Evolutionary conservation across 2,888 invertebrate species (phyloP).

Genomic region (Coleophora deauratella): DNA sequence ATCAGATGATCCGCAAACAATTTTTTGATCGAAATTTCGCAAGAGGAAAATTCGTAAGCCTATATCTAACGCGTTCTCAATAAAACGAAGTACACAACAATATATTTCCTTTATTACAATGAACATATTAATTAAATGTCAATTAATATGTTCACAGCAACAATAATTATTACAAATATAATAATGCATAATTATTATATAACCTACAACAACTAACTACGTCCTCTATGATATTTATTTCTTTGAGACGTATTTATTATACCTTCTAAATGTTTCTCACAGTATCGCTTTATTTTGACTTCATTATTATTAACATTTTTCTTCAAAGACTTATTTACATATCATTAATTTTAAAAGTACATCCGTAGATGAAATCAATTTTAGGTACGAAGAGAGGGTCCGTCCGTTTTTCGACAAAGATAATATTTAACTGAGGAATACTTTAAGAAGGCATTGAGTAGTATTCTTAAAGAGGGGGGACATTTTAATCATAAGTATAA

Average conservation of each 20-base stretch:
- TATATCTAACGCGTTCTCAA: slow-evolving; percentile 37
- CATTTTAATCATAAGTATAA: slow-evolving; percentile 40
- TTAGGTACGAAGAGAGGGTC: slow-evolving; percentile 43
- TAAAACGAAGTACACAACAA: slow-evolving; percentile 47
- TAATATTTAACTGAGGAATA: no score
- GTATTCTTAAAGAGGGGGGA: no score
- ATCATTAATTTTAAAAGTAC: slow-evolving; percentile 35
- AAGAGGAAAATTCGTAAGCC: slow-evolving; percentile 39
- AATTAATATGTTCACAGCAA: slow-evolving; percentile 19
- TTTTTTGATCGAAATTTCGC: slow-evolving; percentile 27
- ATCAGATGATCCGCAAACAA: slow-evolving; percentile 15
- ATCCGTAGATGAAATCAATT: slow-evolving; percentile 32
- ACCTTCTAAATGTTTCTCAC: slow-evolving; percentile 70
- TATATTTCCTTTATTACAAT: slow-evolving; percentile 21
- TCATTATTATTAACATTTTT: slow-evolving; percentile 61
- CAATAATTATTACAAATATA: no score
- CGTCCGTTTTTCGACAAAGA: no score
- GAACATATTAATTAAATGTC: slow-evolving; percentile 25
- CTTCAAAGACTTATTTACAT: slow-evolving; percentile 54
- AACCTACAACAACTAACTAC: slow-evolving; percentile 64
- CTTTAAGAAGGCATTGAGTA: no score
- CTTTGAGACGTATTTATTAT: slow-evolving; percentile 55
- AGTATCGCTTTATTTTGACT: slow-evolving; percentile 74
- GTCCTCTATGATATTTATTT: slow-evolving; percentile 61
- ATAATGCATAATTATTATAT: slow-evolving; percentile 10